These are phyloP conservation scores for Micrasema longulum DNA, from an alignment of 1,140 invertebrate species.

Conservation along the genomic window DNA sequence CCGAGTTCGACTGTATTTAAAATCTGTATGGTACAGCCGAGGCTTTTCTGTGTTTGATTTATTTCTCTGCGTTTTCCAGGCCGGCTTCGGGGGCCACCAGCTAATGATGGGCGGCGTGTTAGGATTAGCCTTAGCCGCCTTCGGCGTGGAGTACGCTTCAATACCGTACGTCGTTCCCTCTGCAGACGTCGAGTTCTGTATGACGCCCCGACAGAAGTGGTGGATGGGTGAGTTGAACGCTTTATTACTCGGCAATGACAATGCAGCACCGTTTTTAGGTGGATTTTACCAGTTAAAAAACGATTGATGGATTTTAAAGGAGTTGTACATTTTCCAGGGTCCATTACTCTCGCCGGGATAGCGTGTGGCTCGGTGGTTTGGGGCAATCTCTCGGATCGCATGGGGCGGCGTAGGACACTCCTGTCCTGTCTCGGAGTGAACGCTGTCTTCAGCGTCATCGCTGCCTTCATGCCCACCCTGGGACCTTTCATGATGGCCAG, in stretches of 20 bases:
- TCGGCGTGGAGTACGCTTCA: slow-evolving; percentile 80
- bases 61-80: slow-evolving; percentile 63
- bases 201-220: slow-evolving; percentile 79
- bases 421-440: slow-evolving; percentile 80
- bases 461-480: slow-evolving; percentile 83
- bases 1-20: no score
- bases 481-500: slow-evolving; percentile 83
- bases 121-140: slow-evolving; percentile 79
- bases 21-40: no score
- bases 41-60: slow-evolving; percentile 4
- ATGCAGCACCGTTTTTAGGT: no score
- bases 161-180: slow-evolving; percentile 82
- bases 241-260: no score
- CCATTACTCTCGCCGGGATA: slow-evolving; percentile 77
- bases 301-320: no score
- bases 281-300: no score
- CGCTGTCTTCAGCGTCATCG: slow-evolving; percentile 78
- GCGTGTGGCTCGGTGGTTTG: slow-evolving; percentile 80
- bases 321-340: slow-evolving; percentile 63
- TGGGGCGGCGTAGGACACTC: slow-evolving; percentile 75
- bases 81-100: slow-evolving; percentile 81
- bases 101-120: slow-evolving; percentile 73
- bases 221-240: slow-evolving; percentile 77
- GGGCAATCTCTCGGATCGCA: slow-evolving; percentile 78
- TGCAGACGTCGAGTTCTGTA: slow-evolving; percentile 82